Conservation (phyloP, 2,888 invertebrate genomes). For the Plutella xylostella region DNA sequence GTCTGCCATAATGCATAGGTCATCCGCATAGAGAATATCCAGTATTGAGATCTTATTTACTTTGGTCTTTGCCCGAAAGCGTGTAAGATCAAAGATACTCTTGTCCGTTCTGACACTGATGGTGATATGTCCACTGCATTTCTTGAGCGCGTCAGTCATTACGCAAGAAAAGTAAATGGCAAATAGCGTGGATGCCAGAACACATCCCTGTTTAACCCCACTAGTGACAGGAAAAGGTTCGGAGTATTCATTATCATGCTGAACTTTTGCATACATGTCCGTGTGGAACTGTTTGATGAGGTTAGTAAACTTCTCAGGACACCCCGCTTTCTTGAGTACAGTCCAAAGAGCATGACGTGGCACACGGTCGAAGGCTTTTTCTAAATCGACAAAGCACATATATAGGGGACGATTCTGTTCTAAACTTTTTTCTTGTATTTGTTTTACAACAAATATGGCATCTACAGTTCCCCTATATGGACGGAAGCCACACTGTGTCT, state of each 20-base stretch:
- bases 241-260: background rate
- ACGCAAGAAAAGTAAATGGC: conserved; percentile 2
- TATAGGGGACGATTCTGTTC: background rate
- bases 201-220: conserved; percentile 3
- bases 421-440: conserved; percentile 7
- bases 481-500: conserved; percentile 15
- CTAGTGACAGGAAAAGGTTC: background rate
- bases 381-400: too few relatives aligned
- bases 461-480: conserved; percentile 14
- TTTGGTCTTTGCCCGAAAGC: background rate
- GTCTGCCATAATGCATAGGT: background rate
- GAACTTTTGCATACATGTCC: background rate
- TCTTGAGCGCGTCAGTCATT: background rate
- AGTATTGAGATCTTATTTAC: background rate
- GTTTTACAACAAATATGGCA: conserved; percentile 14
- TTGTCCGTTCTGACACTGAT: background rate
- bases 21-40: background rate
- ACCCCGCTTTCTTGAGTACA: background rate
- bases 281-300: background rate
- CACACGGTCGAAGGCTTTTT: background rate
- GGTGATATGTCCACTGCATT: background rate
- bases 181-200: conserved; percentile 3
- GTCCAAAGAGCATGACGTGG: background rate
- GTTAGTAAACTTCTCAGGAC: background rate
- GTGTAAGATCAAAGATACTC: background rate